Conservation (phyloP, 2,113 vertebrate species). For the Nanorana parkeri region DNA sequence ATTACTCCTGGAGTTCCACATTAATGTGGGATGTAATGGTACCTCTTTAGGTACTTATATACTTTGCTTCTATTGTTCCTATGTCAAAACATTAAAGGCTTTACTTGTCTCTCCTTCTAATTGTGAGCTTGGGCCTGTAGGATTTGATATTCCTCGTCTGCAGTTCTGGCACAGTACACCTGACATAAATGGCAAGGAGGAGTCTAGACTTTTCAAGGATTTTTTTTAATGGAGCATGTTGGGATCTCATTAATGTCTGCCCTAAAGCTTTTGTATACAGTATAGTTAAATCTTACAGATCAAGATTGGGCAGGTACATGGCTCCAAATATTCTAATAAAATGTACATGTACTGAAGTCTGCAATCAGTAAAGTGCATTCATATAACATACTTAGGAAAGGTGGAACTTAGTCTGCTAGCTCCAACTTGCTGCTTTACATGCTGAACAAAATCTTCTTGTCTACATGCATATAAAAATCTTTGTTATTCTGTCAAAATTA, state of each 20-base stretch:
- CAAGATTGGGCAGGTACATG: constrained; percentile 34
- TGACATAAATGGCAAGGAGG: too few species aligned
- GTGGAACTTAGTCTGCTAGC: background rate
- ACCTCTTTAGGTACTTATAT: too few species aligned
- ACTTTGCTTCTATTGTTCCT: background rate
- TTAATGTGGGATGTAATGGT: too few species aligned
- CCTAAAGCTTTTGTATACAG: background rate
- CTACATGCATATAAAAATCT: background rate
- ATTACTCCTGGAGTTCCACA: too few species aligned
- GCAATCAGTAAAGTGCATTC: background rate
- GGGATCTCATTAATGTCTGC: background rate
- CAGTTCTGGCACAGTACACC: background rate
- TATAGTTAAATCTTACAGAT: constrained; percentile 21
- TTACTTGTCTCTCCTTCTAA: background rate
- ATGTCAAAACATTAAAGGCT: constrained; percentile 15
- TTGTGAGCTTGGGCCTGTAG: background rate
- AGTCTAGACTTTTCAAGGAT: too few species aligned
- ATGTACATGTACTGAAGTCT: background rate
- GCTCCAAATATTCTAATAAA: background rate
- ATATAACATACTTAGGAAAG: background rate
- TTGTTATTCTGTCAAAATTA: too few species aligned
- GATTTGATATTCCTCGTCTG: background rate
- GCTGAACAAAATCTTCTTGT: background rate
- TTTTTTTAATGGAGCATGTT: background rate
- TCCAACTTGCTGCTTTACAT: background rate